These are phyloP conservation scores for Hylaea fasciaria DNA, from an alignment of 2,888 invertebrate species.

Conservation along the genomic window DNA sequence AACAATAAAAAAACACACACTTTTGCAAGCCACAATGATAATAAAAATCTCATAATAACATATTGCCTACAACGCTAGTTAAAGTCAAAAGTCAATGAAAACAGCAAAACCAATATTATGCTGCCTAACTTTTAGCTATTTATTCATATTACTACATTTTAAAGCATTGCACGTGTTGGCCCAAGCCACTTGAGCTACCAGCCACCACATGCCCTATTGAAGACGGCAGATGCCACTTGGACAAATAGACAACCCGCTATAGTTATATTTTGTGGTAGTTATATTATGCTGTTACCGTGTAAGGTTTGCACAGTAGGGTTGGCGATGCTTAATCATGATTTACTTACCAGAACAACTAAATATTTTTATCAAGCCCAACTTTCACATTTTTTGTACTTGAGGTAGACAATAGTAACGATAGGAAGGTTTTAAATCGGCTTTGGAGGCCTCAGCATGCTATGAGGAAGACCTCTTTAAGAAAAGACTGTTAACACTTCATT, in stretches of 20 bases:
- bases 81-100: neutral
- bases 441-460: no score
- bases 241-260: conserved; percentile 58
- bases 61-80: no score
- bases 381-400: no score
- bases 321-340: neutral
- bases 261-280: conserved; percentile 28
- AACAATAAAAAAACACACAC: no score
- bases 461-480: no score
- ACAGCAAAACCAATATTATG: neutral
- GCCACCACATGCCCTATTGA: conserved; percentile 45
- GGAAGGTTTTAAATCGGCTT: no score
- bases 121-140: no score
- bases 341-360: neutral
- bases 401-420: no score
- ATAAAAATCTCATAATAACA: no score
- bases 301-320: conserved; percentile 33
- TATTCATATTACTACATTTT: conserved; percentile 12
- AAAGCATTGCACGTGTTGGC: conserved; percentile 36
- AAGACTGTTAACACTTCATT: no score
- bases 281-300: conserved; percentile 27
- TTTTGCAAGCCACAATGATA: no score
- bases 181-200: conserved; percentile 32
- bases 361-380: no score
- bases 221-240: conserved; percentile 59